A percentile compares a stretch with the other conserved stretches of the same genome.
Conservation (phyloP, 2,797 vertebrate species). For the Siniperca obscura region DNA sequence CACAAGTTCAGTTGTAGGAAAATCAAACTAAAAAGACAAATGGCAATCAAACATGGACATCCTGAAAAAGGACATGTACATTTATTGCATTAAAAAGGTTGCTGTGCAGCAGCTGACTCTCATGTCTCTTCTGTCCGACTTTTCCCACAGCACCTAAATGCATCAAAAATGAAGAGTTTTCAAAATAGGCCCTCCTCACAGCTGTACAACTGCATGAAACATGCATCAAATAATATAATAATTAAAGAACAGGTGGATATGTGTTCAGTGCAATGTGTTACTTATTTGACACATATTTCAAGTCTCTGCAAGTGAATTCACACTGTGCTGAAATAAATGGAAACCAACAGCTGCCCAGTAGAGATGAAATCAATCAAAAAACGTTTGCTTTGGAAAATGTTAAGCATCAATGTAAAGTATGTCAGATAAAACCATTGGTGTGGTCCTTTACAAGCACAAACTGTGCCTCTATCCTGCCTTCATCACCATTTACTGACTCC, state of each 20-base stretch:
- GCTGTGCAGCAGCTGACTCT: too few species aligned
- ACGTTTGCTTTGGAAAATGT: neutral
- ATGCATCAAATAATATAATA: too few species aligned
- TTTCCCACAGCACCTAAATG: neutral
- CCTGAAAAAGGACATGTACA: neutral
- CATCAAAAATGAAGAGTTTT: neutral
- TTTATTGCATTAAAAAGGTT: neutral
- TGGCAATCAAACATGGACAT: neutral
- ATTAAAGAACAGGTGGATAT: neutral
- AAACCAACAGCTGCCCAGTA: neutral
- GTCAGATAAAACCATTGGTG: neutral
- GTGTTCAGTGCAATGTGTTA: neutral
- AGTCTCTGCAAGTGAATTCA: neutral
- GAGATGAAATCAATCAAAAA: neutral
- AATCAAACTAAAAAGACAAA: neutral
- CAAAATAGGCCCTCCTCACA: neutral
- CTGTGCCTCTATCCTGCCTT: neutral
- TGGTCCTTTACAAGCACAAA: conserved; percentile 20
- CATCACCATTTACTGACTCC: conserved; percentile 42
- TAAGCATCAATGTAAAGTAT: neutral
- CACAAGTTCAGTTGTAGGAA: neutral
- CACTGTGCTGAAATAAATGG: neutral
- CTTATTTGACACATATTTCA: neutral
- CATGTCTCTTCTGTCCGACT: neutral
- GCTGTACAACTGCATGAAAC: neutral